These are phyloP conservation scores for Gymnoscopelus microlampas DNA, from an alignment of 2,797 vertebrate species.

Conservation along the genomic window DNA sequence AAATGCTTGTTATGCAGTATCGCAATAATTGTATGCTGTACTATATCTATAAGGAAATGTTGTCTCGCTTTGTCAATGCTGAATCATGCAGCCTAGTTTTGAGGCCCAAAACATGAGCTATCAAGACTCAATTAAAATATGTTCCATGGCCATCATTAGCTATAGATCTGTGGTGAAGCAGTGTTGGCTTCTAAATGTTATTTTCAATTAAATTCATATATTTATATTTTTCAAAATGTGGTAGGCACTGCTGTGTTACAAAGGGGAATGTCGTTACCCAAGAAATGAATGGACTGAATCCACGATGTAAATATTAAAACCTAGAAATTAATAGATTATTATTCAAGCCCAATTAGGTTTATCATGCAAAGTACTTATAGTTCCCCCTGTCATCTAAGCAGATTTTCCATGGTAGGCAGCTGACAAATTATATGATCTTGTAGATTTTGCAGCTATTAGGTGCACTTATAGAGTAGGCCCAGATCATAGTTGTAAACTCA, in stretches of 20 bases:
- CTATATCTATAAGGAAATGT: too few species aligned
- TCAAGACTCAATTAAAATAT: slow-evolving; percentile 6
- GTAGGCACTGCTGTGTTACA: slow-evolving; percentile 4
- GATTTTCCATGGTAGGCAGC: slow-evolving; percentile 61
- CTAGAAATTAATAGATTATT: slow-evolving; percentile 1
- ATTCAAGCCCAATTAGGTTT: slow-evolving; percentile 23
- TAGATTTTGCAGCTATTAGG: too few species aligned
- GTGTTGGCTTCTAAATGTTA: background rate
- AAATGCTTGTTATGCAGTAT: background rate
- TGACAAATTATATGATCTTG: slow-evolving; percentile 42
- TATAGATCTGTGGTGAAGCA: slow-evolving; percentile 28
- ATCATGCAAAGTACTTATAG: slow-evolving; percentile 47
- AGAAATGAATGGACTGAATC: slow-evolving; percentile 35
- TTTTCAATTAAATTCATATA: slow-evolving; percentile 25
- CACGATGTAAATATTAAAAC: background rate
- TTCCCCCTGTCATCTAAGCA: slow-evolving; percentile 65
- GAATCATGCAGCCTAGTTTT: slow-evolving; percentile 1
- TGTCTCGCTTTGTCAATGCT: slow-evolving; percentile 13
- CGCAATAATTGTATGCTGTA: background rate
- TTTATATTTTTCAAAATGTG: slow-evolving; percentile 22
- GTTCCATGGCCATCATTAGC: slow-evolving; percentile 12
- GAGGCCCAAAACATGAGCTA: slow-evolving; percentile 3
- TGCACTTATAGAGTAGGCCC: too few species aligned
- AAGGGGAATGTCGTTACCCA: background rate
- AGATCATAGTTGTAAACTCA: too few species aligned